Evolutionary conservation across 2,888 invertebrate genomes (phyloP), one percentile per base, ranked within the genome.

Genomic region (Lasiommata megera): DNA sequence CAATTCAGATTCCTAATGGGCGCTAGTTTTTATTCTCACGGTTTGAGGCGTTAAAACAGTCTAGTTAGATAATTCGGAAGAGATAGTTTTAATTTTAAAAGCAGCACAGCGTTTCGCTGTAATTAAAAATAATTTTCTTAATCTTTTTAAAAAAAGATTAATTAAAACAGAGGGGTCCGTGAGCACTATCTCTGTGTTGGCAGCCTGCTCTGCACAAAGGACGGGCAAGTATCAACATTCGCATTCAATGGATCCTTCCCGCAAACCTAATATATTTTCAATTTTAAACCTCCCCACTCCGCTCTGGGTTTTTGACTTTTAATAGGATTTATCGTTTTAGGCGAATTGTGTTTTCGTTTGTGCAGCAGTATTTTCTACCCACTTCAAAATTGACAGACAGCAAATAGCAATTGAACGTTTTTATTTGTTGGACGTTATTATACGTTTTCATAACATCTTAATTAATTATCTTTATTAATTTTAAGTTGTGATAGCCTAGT

Each of bases 211-310:
- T 77, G 77, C 77, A 80, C 77, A 80, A 79, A 76, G 75, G 73
- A 68, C 71, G 72, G 63, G 68, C 70, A 73, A 76, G 76, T 77
- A 83, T 80, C 77, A 78, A 70, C 73, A 68, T 67, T 67, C 66
- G 63, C 69, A 68, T 66, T 67, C 65, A 68, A 62, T 63, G 64
- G 63, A 67, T 73, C 72, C 74, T 76, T 76, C 83, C 81, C 76
- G 74, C 76, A 71, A 68, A 73, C 74, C 82, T 84, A 82, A 88
- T 88, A 87, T 85, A 87, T 88, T 85, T 88, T 86, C 86, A 87
- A 89, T 88, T 88, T 89, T 82, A 84, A 78, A 76, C 77, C 48
- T 37, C 58, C 61, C 29, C 72, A 78, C 54, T 60, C 62, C 78
- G 77, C 75, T 66, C 65, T 75, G 74, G 72, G 81, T 77, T 82